phyloP scores from a whole-genome alignment of 2,797 vertebrate genomes.

The Podarcis lilfordi region DNA sequence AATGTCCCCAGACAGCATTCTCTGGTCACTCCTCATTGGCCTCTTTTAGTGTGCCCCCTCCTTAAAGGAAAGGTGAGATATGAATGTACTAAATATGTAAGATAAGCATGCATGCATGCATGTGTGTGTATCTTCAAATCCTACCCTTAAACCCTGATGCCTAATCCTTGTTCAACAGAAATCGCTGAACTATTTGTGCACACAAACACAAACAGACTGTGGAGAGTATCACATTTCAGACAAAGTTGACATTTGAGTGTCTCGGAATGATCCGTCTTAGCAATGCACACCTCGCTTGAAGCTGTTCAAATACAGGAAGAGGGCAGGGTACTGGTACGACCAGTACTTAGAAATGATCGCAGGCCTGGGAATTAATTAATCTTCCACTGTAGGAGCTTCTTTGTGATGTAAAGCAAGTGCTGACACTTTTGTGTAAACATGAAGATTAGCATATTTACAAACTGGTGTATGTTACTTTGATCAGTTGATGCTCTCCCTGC shows the following conservation, averaged over 20 bases:
- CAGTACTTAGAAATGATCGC: constrained; percentile 74
- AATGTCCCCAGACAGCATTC: too few relatives aligned
- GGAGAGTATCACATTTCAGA: neutral
- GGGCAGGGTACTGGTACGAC: constrained; percentile 61
- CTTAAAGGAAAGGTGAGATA: too few relatives aligned
- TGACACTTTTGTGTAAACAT: constrained; percentile 83
- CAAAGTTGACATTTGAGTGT: constrained; percentile 55
- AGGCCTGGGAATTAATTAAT: constrained; percentile 78
- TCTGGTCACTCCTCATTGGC: too few relatives aligned
- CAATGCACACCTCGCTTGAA: constrained; percentile 55
- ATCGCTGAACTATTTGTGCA: constrained; percentile 2
- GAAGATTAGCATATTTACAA: constrained; percentile 82
- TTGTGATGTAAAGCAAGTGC: constrained; percentile 77
- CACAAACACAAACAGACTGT: too few relatives aligned
- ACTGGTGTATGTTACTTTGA: constrained; percentile 80
- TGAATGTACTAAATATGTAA: too few relatives aligned
- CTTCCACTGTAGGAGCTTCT: constrained; percentile 69
- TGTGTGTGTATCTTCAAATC: too few relatives aligned
- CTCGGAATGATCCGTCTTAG: constrained; percentile 54
- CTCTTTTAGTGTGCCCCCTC: too few relatives aligned
- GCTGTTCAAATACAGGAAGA: constrained; percentile 67
- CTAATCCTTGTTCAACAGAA: constrained; percentile 21
- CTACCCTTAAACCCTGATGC: too few relatives aligned
- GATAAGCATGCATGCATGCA: too few relatives aligned
- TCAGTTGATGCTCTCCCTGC: constrained; percentile 72